These are phyloP conservation scores for Pammene aurita DNA, from an alignment of 2,888 invertebrate species.

Conservation along the genomic window DNA sequence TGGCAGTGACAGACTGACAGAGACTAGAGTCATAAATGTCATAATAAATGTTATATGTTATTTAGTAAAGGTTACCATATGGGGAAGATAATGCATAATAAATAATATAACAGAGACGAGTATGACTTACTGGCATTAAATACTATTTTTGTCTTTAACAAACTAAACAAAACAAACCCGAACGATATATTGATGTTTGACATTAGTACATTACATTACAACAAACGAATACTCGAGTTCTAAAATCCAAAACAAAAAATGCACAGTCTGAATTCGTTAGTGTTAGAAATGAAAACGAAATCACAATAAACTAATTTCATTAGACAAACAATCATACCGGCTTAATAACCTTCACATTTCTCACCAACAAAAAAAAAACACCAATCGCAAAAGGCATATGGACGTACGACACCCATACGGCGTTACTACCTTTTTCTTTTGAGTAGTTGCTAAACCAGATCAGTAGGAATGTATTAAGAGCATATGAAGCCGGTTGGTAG, in stretches of 20 bases:
- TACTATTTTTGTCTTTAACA: no score
- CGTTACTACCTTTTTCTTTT: constrained; percentile 5
- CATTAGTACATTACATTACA: no score
- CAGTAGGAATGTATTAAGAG: constrained; percentile 1
- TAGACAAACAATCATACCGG: constrained; percentile 6
- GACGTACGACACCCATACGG: neutral
- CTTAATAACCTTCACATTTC: constrained; percentile 4
- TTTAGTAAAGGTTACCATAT: neutral
- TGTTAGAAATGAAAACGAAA: neutral
- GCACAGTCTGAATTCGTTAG: neutral
- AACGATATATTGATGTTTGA: no score
- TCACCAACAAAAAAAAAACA: neutral
- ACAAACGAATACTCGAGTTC: no score
- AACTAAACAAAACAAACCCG: no score
- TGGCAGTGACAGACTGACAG: neutral
- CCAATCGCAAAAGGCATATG: neutral
- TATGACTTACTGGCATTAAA: no score
- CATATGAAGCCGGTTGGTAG: neutral
- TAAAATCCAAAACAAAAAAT: neutral
- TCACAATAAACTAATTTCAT: neutral
- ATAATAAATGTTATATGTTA: no score
- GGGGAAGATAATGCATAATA: no score
- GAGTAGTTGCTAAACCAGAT: neutral
- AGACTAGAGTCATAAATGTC: neutral
- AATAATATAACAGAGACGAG: no score